Evolutionary conservation across 2,113 vertebrate species (phyloP), one percentile per base, ranked within the genome.

Genomic region (Oryzias melastigma): DNA sequence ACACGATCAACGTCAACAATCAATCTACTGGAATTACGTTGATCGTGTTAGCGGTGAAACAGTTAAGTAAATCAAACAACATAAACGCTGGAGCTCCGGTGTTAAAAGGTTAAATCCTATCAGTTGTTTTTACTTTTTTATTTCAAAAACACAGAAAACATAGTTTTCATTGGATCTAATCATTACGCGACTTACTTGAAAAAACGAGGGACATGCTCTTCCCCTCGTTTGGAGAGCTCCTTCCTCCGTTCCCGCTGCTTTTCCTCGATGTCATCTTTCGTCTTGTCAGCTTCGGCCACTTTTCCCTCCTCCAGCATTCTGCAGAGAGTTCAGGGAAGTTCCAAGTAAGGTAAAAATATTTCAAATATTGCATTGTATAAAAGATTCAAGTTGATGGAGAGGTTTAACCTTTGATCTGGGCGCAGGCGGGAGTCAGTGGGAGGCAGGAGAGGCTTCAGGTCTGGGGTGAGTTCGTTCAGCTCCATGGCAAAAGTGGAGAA

Each of bases 401-500:
- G 25, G 10, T 22, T 46, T 35, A 0, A 95, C 95, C 95, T 90
- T 81, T 98, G 95, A 91, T 98, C 95, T 0, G 95, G 95, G 6
- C 95, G 93, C 44, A 95, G 90, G 14, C 95, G 91, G 0, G 91
- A 93, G 91, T 97, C 95, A 0, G 95, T 95, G 27, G 93, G 91
- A 1, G 94, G 95, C 75, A 98, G 91, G 0, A 94, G 77, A 15
- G 87, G 68, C 29, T 86, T 88, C 63, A 96, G 88, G 62, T 93
- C 93, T 0, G 93, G 79, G 0, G 90, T 89, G 3, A 97, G 90
- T 72, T 98, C 95, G 24, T 98, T 98, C 73, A 98, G 90, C 86
- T 97, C 95, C 90, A 95, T 85, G 68, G 95, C 95, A 1, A 94
- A 96, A 76, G 88, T 86, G 7, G 95, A 95, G 86, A 98, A 96